These are phyloP conservation scores for Piprites chloris DNA, from an alignment of 2,113 vertebrate genomes.

Conservation along the genomic window DNA sequence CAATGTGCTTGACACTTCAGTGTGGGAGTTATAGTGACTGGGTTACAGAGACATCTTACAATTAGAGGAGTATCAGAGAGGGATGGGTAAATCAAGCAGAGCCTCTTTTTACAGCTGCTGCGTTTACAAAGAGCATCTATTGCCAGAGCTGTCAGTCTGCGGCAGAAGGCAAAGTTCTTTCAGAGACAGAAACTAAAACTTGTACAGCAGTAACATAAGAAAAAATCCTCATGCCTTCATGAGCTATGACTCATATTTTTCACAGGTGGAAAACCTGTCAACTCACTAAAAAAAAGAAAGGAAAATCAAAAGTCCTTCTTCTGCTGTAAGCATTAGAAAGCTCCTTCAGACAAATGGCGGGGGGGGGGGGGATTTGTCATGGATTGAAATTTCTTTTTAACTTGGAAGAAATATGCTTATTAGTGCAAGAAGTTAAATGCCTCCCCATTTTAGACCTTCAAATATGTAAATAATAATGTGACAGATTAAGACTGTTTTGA, in stretches of 20 bases:
- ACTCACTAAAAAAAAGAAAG: background rate
- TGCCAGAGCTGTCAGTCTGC: conserved; percentile 26
- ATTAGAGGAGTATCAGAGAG: background rate
- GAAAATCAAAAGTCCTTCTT: background rate
- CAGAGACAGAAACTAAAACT: background rate
- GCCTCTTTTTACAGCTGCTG: background rate
- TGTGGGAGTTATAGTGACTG: background rate
- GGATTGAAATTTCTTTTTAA: background rate
- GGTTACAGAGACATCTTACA: background rate
- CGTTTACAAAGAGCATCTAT: background rate
- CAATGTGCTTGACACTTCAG: fast-evolving
- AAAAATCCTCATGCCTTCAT: background rate
- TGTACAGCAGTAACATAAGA: background rate
- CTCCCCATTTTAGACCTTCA: background rate
- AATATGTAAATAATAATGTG: background rate
- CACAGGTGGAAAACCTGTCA: conserved; percentile 33
- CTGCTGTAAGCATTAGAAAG: background rate
- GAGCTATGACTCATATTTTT: conserved; percentile 28
- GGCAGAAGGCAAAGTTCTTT: conserved; percentile 12
- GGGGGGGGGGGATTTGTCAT: background rate
- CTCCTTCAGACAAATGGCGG: background rate
- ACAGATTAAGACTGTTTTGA: background rate
- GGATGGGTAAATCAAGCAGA: background rate
- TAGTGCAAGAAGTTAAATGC: background rate
- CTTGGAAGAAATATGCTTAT: background rate